These are phyloP conservation scores for Echiichthys vipera DNA, from an alignment of 2,797 vertebrate genomes.

Conservation along the genomic window DNA sequence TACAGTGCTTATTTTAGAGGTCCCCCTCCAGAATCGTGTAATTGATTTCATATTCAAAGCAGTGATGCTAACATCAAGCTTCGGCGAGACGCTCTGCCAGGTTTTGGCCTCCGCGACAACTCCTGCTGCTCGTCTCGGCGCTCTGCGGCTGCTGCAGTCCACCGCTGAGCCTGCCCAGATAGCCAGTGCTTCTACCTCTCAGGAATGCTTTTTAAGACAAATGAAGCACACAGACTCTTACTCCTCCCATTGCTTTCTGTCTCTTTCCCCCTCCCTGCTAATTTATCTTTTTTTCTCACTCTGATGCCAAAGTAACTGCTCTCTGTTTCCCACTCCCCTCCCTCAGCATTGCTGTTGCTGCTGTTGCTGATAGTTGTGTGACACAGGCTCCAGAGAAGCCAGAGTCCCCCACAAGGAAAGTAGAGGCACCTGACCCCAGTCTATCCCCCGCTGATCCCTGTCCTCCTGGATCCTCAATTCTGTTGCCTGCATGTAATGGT, in stretches of 20 bases:
- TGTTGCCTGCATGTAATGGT: conserved; percentile 82
- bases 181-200: conserved; percentile 48
- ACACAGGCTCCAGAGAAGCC: conserved; percentile 87
- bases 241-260: conserved; percentile 74
- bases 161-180: conserved; percentile 28
- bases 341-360: conserved; percentile 85
- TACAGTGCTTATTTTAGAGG: conserved; percentile 69
- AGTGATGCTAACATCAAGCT: conserved; percentile 44
- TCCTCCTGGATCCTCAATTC: conserved; percentile 79
- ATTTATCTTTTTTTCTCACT: conserved; percentile 78
- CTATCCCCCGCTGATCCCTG: conserved; percentile 76
- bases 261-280: conserved; percentile 68
- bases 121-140: background rate
- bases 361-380: conserved; percentile 87
- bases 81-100: conserved; percentile 21
- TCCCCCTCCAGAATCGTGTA: conserved; percentile 43
- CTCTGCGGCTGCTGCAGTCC: conserved; percentile 22
- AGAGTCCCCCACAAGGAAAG: conserved; percentile 87
- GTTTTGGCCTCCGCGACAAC: conserved; percentile 13
- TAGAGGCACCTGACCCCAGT: conserved; percentile 83
- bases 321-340: conserved; percentile 82
- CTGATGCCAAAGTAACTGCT: conserved; percentile 78
- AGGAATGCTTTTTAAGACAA: conserved; percentile 68
- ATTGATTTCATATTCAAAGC: conserved; percentile 67
- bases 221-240: conserved; percentile 71